Evolutionary conservation across 2,113 vertebrate genomes (phyloP).

Genomic region (Clarias gariepinus): DNA sequence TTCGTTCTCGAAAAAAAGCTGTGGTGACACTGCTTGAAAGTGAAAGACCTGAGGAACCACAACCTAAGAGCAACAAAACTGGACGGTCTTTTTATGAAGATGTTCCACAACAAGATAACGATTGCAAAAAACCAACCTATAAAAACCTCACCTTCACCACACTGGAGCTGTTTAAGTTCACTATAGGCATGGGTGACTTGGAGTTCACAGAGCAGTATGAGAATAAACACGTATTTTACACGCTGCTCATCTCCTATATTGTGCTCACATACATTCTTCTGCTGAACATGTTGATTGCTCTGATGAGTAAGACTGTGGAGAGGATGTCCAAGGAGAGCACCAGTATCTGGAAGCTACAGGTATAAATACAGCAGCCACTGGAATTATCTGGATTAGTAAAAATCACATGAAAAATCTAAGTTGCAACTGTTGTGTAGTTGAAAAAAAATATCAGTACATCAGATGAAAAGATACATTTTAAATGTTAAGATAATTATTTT

Average conservation of each 20-base stretch:
- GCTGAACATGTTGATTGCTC: conserved; percentile 96
- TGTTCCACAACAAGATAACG: background rate
- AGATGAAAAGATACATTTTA: no score
- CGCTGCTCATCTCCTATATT: conserved; percentile 88
- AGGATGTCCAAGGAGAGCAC: conserved; percentile 84
- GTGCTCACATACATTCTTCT: conserved; percentile 97
- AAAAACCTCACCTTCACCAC: conserved; percentile 84
- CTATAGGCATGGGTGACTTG: conserved; percentile 97
- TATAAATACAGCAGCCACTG: conserved; percentile 47
- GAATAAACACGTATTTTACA: conserved; percentile 85
- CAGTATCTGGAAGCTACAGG: conserved; percentile 96
- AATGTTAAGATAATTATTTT: no score
- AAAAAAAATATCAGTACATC: no score
- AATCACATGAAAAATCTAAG: no score
- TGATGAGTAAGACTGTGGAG: conserved; percentile 93
- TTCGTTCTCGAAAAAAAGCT: conserved; percentile 66
- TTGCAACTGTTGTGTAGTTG: no score
- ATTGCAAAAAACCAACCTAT: conserved; percentile 65
- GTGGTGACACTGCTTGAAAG: conserved; percentile 86
- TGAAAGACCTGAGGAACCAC: background rate
- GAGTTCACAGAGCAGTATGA: conserved; percentile 89
- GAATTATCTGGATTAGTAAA: background rate
- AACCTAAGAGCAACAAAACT: background rate
- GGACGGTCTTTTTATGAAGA: background rate
- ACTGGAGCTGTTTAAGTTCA: conserved; percentile 96